Evolutionary conservation across 2,888 invertebrate species (phyloP).

Genomic region (Scaptomyza caliginosa): DNA sequence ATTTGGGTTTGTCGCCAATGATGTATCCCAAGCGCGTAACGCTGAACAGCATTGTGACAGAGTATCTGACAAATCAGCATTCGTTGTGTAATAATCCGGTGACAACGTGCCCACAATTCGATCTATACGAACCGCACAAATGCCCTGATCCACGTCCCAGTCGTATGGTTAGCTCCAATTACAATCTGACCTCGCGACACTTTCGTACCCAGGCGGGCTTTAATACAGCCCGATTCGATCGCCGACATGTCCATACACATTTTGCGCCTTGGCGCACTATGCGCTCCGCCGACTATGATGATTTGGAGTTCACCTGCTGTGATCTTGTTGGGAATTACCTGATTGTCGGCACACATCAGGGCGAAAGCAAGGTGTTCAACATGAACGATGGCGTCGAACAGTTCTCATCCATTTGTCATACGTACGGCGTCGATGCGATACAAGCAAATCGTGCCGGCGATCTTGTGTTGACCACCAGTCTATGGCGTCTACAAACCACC

Average conservation of each 20-base stretch:
- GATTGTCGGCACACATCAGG: constrained; percentile 95
- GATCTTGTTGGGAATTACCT: constrained; percentile 86
- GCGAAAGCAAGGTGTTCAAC: constrained; percentile 95
- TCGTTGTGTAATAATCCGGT: constrained; percentile 99
- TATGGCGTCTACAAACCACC: constrained; percentile 92
- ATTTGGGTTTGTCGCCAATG: constrained; percentile 37
- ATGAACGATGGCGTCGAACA: constrained; percentile 93
- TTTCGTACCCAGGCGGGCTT: constrained; percentile 86
- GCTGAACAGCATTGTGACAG: constrained; percentile 96
- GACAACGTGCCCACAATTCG: constrained; percentile 98
- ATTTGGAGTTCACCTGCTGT: constrained; percentile 91
- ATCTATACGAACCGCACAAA: constrained; percentile 97
- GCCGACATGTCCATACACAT: constrained; percentile 92
- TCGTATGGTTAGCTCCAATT: constrained; percentile 84
- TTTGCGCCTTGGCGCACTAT: constrained; percentile 91
- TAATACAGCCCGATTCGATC: constrained; percentile 88
- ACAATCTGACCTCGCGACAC: constrained; percentile 89
- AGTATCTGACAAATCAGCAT: constrained; percentile 98
- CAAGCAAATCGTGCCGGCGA: constrained; percentile 90
- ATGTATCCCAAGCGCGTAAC: constrained; percentile 86
- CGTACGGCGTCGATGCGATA: constrained; percentile 93
- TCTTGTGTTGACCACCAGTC: constrained; percentile 92
- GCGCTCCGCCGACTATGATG: constrained; percentile 86
- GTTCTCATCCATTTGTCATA: constrained; percentile 91
- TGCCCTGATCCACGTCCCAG: constrained; percentile 94